Evolutionary conservation across 2,113 vertebrate species (phyloP).

Genomic region (Menidia beryllina): DNA sequence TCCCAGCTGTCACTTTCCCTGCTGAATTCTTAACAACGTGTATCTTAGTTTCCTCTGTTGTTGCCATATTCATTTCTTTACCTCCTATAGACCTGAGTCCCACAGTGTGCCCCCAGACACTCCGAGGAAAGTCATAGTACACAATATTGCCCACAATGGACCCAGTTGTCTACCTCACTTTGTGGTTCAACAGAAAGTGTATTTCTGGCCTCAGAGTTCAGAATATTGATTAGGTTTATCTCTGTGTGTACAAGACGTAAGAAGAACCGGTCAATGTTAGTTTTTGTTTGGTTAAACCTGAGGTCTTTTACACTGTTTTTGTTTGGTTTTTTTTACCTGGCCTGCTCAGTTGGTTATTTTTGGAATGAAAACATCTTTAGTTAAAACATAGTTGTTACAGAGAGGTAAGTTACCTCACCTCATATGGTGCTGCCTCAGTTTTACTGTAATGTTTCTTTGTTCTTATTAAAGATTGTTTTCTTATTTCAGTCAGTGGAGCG

Average conservation of each 20-base stretch:
- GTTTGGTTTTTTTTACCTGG: constrained; percentile 10
- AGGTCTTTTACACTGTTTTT: constrained; percentile 32
- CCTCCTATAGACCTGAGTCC: neutral
- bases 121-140: neutral
- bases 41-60: too few species aligned
- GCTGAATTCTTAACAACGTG: too few species aligned
- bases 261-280: constrained; percentile 27
- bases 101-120: too few species aligned
- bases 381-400: neutral
- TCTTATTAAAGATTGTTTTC: neutral
- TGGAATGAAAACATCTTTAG: constrained; percentile 42
- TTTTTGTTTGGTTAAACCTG: constrained; percentile 31
- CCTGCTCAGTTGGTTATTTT: constrained; percentile 36
- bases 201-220: constrained; percentile 35
- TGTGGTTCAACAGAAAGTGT: neutral
- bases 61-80: too few species aligned
- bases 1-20: too few species aligned
- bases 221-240: constrained; percentile 41
- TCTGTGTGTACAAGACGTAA: constrained; percentile 27
- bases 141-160: neutral
- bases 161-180: neutral
- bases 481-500: neutral
- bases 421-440: neutral
- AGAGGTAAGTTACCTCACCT: neutral
- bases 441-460: neutral